Evolutionary conservation across 2,888 invertebrate genomes (phyloP).

Genomic region (Augiades crinisus): DNA sequence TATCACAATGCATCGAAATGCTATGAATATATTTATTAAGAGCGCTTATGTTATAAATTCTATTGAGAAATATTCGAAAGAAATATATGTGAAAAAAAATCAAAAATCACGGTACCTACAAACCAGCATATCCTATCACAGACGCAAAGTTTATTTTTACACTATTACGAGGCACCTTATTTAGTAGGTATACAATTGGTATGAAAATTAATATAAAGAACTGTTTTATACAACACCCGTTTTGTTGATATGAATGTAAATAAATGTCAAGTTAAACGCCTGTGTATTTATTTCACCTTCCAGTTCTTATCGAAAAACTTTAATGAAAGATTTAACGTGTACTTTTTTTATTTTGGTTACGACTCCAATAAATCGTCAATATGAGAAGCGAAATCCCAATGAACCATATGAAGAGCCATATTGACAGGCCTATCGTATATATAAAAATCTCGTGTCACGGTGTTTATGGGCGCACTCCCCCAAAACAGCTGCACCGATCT

Average conservation of each 20-base stretch:
- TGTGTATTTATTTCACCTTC: constrained; percentile 37
- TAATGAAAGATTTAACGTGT: no score
- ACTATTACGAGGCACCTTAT: constrained; percentile 68
- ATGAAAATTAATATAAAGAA: constrained; percentile 64
- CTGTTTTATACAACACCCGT: constrained; percentile 82
- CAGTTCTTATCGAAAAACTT: neutral
- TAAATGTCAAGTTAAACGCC: constrained; percentile 78
- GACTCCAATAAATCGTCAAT: no score
- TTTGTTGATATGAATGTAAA: constrained; percentile 83
- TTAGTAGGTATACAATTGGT: constrained; percentile 71
- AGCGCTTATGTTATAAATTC: neutral
- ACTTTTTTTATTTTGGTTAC: no score
- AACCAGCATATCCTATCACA: constrained; percentile 55
- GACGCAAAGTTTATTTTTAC: constrained; percentile 68
- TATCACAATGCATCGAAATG: neutral
- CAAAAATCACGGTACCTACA: constrained; percentile 47
- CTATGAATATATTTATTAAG: constrained; percentile 8
- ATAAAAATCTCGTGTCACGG: no score
- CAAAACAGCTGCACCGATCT: no score
- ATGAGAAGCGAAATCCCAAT: no score
- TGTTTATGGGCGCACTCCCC: no score
- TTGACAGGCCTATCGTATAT: no score
- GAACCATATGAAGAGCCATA: no score
- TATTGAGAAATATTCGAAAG: neutral
- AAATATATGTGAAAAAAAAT: constrained; percentile 2